A percentile compares a stretch with the other conserved stretches of the same genome.
phyloP scores from a whole-genome alignment of 2,888 invertebrate species.

The Blomia tropicalis region DNA sequence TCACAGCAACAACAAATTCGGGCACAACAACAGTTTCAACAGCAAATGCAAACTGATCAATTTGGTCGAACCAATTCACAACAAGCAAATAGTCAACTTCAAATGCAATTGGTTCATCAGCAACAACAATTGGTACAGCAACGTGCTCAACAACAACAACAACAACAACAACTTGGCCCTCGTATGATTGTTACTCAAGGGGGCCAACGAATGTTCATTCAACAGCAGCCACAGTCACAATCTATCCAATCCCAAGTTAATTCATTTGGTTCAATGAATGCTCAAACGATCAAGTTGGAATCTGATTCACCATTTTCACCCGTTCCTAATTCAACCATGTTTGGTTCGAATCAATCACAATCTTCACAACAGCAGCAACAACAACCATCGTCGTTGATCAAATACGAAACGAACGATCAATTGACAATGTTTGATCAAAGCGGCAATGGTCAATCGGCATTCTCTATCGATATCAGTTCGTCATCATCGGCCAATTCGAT shows the following conservation, averaged over 20 bases:
- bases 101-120: not conserved
- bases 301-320: not conserved
- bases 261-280: not conserved
- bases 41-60: not conserved
- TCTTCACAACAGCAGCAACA: not conserved
- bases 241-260: not conserved
- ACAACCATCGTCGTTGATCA: not conserved
- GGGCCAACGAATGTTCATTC: not conserved
- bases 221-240: not conserved
- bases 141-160: not conserved
- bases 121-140: slow-evolving; percentile 2
- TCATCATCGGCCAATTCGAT: not conserved
- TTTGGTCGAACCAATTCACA: too few relatives aligned
- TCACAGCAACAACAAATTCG: slow-evolving; percentile 1
- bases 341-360: not conserved
- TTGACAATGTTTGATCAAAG: not conserved
- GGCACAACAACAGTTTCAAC: not conserved
- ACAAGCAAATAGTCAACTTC: slow-evolving; percentile 5
- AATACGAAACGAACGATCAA: not conserved
- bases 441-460: not conserved
- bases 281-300: not conserved
- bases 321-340: not conserved
- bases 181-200: not conserved
- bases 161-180: not conserved
- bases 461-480: not conserved